Conservation (phyloP, 2,797 vertebrate genomes). For the Squalus acanthias region DNA sequence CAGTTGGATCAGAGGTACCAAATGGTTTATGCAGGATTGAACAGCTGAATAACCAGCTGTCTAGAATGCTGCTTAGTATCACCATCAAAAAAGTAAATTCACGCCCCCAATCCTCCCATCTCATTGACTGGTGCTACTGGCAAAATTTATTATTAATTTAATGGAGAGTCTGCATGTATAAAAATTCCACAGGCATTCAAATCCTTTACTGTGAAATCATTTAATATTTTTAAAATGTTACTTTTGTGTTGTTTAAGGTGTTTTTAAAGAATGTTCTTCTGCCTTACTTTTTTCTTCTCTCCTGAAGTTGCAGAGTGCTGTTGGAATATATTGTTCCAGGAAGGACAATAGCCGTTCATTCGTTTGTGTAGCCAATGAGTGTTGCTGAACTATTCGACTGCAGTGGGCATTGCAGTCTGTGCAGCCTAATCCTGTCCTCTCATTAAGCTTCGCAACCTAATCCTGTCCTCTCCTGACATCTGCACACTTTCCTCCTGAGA, state of each 20-base stretch:
- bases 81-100: not conserved
- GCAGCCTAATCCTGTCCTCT: too few relatives aligned
- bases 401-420: not conserved
- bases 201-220: not conserved
- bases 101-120: not conserved
- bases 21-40: not conserved
- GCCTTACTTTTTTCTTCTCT: not conserved
- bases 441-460: too few relatives aligned
- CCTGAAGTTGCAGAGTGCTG: not conserved
- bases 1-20: not conserved
- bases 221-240: not conserved
- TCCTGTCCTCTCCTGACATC: not conserved
- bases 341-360: not conserved
- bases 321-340: not conserved
- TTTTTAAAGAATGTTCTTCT: not conserved
- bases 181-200: not conserved
- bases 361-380: not conserved
- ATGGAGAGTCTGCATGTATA: not conserved
- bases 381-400: not conserved
- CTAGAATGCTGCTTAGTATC: not conserved
- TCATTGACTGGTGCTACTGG: not conserved
- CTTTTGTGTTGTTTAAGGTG: too few relatives aligned
- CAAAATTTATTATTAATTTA: not conserved
- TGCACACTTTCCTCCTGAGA: not conserved
- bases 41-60: not conserved